A percentile compares a stretch with the other conserved stretches of the same genome.
These are phyloP conservation scores for Seriola rivoliana DNA, from an alignment of 2,113 vertebrate genomes.

Conservation along the genomic window DNA sequence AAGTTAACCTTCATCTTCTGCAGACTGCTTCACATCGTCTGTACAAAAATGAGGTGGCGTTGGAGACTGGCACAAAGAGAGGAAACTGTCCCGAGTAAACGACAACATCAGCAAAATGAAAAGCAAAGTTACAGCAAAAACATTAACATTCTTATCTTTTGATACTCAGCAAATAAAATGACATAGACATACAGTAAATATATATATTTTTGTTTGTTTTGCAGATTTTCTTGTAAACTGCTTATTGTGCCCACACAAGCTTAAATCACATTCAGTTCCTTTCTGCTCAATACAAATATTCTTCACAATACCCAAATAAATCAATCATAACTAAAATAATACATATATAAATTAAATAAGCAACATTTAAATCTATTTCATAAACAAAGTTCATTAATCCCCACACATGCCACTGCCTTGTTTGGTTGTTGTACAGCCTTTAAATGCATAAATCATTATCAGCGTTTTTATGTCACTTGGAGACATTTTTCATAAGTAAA, in stretches of 20 bases:
- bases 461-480: constrained; percentile 24
- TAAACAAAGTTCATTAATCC: constrained; percentile 49
- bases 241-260: constrained; percentile 44
- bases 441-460: constrained; percentile 45
- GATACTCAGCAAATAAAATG: constrained; percentile 57
- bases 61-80: constrained; percentile 80
- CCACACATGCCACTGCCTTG: constrained; percentile 56
- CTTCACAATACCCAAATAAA: constrained; percentile 54
- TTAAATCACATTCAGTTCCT: constrained; percentile 67
- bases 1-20: constrained; percentile 80
- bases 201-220: constrained; percentile 37
- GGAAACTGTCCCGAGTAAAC: constrained; percentile 74
- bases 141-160: constrained; percentile 67
- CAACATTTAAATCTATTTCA: constrained; percentile 47
- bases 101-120: constrained; percentile 70
- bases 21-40: constrained; percentile 76
- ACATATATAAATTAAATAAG: constrained; percentile 42
- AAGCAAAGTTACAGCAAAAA: constrained; percentile 74
- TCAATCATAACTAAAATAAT: constrained; percentile 32
- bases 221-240: constrained; percentile 58
- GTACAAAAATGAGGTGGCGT: constrained; percentile 85
- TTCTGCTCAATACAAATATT: constrained; percentile 36
- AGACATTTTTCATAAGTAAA: constrained; percentile 44
- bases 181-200: constrained; percentile 41
- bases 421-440: constrained; percentile 45